Evolutionary conservation across 2,797 vertebrate genomes (phyloP), one percentile per base, ranked within the genome.

Genomic region (Malurus leucopterus): DNA sequence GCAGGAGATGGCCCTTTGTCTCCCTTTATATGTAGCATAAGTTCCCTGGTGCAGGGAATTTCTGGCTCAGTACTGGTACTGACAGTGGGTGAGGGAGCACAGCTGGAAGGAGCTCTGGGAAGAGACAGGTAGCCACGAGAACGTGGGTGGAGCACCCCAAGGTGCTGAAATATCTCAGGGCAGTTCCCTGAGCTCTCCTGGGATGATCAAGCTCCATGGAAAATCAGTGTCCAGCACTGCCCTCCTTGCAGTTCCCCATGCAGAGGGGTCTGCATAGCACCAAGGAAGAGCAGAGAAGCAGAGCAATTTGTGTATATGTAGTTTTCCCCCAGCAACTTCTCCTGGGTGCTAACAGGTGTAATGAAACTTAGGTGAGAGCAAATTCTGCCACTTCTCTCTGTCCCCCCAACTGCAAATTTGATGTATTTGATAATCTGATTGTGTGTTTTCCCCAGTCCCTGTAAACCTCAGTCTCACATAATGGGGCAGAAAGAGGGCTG

Each of bases 121-220:
- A 70, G 22, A 72, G 51, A 32, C 2, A 4, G 51, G 27, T 5
- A 5, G 23, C 21, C 21, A 32, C 0, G 0, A 36, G 59, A 53
- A 34, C 55, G 41, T 67, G 34, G 16, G 47, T 3, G 5, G 58
- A 62, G 27, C 21, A 38, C 17, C 36, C 2, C 13, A n/a, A 54
- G n/a, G 40, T 54, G 43, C 43, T 79, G 49, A 76, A 70, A 69
- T 9, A 24, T n/a, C 32, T 50, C 40, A 54, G 46, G 20, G 9
- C 19, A 34, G 18, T 23, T 84, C 13, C 38, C 21, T 78, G 44
- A 81, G 53, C n/a, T 82, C 20, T 76, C 11, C 54, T 64, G 38
- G 38, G 46, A 57, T 63, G 53, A 34, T 43, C n/a, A 70, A 59
- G 27, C 29, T 82, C 44, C 55, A 7, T 15, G 30, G 26, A 15